Base-by-base conservation (phyloP, 2,888 invertebrate genomes). In the Caenorhabditis panamensis region DNA sequence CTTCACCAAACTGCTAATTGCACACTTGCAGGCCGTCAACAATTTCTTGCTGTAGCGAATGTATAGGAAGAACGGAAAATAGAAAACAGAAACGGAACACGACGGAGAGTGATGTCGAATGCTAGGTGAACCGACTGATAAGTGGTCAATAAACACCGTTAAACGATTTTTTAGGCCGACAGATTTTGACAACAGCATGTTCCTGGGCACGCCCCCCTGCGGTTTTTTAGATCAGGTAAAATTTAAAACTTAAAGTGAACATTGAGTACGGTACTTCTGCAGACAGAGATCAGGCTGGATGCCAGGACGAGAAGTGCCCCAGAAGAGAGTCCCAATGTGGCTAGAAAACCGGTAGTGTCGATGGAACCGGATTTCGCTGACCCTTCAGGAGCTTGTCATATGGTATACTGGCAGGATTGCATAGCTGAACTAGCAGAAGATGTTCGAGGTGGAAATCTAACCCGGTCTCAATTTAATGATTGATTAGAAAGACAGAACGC, bases 401-500 rank as follows among this genome's bases (percentile, higher is more conserved):
- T 58, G 26, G 64, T 76, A 16, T 79, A 81, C 28, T 84, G 84
- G 82, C 58, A 75, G 28, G 84, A 84, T 56, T 82, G 82, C 58
- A 26, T 84, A n/a, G 53, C 71, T 4, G 75, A 79, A 58, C 47
- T 82, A 26, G 54, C 68, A 9, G 36, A 56, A 37, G 76, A 82
- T 49, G 82, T 82, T 69, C 66, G 20, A 63, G 77, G 83, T 82
- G 54, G 9, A 16, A 9, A 41, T 24, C 2, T n/a, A n/a, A n/a
- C n/a, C n/a, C n/a, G n/a, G n/a, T n/a, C n/a, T n/a, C n/a, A n/a
- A 44, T 18, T 20, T 24, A 41, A 44, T n/a, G 9, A 2, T 11
- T 6, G 36, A 66, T 37, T 47, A 78, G 78, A 78, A 44, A 28
- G 56, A 26, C 64, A 66, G 31, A 47, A 62, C 22, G 16, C 24